A percentile compares a stretch with the other conserved stretches of the same genome.
phyloP scores from a whole-genome alignment of 2,888 invertebrate genomes.

The Poecilus cupreus region DNA sequence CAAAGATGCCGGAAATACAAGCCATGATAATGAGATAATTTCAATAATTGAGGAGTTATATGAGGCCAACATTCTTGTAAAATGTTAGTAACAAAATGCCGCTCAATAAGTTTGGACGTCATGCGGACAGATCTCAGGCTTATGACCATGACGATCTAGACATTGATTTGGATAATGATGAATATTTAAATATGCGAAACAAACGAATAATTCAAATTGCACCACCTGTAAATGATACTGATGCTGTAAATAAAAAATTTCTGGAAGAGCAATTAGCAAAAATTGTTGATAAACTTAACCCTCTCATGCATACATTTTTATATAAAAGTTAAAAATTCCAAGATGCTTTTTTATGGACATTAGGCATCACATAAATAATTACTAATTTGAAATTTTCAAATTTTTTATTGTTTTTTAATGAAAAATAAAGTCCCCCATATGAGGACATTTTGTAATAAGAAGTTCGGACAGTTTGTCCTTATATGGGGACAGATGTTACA shows the following conservation, averaged over 20 bases:
- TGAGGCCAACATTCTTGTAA: constrained; percentile 62
- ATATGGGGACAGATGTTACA: too few relatives aligned
- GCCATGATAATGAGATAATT: constrained; percentile 67
- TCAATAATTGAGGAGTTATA: constrained; percentile 67
- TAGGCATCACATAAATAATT: too few relatives aligned
- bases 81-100: constrained; percentile 42
- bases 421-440: too few relatives aligned
- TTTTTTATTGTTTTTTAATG: too few relatives aligned
- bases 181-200: constrained; percentile 5
- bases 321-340: too few relatives aligned
- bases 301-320: too few relatives aligned
- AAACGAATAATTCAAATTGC: background rate
- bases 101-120: background rate
- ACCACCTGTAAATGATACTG: background rate
- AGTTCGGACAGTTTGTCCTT: too few relatives aligned
- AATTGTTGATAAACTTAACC: background rate
- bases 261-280: background rate
- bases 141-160: background rate
- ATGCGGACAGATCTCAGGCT: background rate
- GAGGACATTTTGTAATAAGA: too few relatives aligned
- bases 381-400: too few relatives aligned
- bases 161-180: background rate
- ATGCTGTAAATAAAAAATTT: constrained; percentile 31
- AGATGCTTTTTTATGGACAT: too few relatives aligned
- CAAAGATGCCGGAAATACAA: constrained; percentile 65